Conservation (phyloP, 2,888 invertebrate genomes). For the Agriopis marginaria region DNA sequence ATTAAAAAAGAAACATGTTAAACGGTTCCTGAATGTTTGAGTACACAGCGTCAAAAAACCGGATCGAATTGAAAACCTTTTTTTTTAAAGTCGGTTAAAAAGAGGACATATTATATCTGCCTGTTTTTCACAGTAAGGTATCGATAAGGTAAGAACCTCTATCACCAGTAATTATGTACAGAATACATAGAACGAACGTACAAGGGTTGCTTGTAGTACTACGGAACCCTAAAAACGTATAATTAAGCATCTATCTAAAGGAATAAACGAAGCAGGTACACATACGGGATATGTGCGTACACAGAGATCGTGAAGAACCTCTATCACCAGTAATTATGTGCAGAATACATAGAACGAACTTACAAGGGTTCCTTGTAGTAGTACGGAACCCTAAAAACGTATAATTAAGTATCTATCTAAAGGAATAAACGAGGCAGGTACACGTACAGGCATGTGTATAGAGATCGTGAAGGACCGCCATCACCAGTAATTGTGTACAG, state of each 20-base stretch:
- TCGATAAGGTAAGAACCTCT: constrained; percentile 29
- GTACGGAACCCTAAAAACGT: no score
- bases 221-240: no score
- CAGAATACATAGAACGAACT: constrained; percentile 25
- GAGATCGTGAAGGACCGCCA: constrained; percentile 34
- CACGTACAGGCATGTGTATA: not conserved
- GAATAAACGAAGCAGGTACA: constrained; percentile 25
- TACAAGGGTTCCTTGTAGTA: no score
- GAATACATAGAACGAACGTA: constrained; percentile 18
- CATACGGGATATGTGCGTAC: not conserved
- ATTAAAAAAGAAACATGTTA: no score
- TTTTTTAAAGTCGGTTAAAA: no score
- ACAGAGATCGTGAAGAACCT: constrained; percentile 32
- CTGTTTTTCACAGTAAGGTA: no score
- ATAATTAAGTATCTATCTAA: not conserved
- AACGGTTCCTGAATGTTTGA: no score
- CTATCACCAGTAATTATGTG: constrained; percentile 36
- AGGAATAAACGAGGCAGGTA: constrained; percentile 27
- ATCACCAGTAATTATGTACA: constrained; percentile 37
- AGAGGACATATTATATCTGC: no score
- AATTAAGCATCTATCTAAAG: not conserved
- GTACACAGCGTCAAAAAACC: no score
- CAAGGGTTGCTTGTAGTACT: no score
- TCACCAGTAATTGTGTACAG: constrained; percentile 39
- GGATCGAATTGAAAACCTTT: no score